These are phyloP conservation scores for Drosophila tripunctata DNA, from an alignment of 2,888 invertebrate genomes.

Conservation along the genomic window DNA sequence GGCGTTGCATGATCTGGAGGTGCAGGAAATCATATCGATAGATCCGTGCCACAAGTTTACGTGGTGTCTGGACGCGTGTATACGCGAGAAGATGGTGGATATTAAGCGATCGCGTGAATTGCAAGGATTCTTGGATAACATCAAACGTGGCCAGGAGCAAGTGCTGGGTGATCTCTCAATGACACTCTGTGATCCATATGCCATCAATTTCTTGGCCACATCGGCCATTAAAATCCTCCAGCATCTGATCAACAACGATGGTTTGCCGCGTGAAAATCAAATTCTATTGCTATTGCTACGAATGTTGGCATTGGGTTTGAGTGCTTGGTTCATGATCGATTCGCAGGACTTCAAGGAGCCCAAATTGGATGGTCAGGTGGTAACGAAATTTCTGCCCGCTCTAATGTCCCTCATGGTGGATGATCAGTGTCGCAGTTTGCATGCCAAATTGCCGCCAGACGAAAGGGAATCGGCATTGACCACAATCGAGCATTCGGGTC, in stretches of 20 bases:
- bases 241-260: conserved; percentile 94
- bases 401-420: conserved; percentile 97
- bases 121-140: conserved; percentile 96
- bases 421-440: conserved; percentile 92
- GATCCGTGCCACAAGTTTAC: conserved; percentile 99
- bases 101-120: conserved; percentile 96
- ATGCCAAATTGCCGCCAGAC: conserved; percentile 94
- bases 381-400: conserved; percentile 97
- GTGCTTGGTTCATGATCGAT: conserved; percentile 99
- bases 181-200: conserved; percentile 98
- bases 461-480: conserved; percentile 96
- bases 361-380: conserved; percentile 95
- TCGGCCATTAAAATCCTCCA: conserved; percentile 96
- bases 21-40: conserved; percentile 97
- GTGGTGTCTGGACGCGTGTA: conserved; percentile 99
- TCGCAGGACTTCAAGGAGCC: conserved; percentile 98
- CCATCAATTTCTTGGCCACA: conserved; percentile 96
- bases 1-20: conserved; percentile 98
- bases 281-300: conserved; percentile 94
- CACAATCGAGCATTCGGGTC: conserved; percentile 96
- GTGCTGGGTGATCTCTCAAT: conserved; percentile 96
- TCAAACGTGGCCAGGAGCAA: conserved; percentile 95
- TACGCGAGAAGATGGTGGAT: conserved; percentile 97
- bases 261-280: conserved; percentile 95
- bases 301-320: conserved; percentile 96